A percentile compares a stretch with the other conserved stretches of the same genome.
Conservation (phyloP, 2,888 invertebrate species). For the Meghimatium bilineatum region DNA sequence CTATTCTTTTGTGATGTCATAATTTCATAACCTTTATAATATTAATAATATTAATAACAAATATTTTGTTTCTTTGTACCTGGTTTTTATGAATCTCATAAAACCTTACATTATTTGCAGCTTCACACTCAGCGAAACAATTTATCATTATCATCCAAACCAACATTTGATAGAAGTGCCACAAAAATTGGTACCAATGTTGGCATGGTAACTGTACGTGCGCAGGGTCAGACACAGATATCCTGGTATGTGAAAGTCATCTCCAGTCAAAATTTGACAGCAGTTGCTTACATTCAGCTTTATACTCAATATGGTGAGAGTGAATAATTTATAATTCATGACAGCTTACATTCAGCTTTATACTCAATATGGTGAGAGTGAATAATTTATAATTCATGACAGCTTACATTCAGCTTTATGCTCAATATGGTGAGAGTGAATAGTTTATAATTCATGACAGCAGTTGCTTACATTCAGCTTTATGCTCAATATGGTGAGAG, state of each 20-base stretch:
- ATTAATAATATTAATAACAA: too few relatives aligned
- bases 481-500: background rate
- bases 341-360: slow-evolving; percentile 25
- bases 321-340: background rate
- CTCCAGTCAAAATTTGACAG: slow-evolving; percentile 24
- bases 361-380: background rate
- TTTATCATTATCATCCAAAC: slow-evolving; percentile 26
- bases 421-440: background rate
- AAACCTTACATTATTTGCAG: slow-evolving; percentile 7
- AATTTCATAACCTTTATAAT: too few relatives aligned
- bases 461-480: slow-evolving; percentile 25
- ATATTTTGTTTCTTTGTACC: too few relatives aligned
- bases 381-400: too few relatives aligned
- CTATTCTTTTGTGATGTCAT: too few relatives aligned
- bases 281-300: slow-evolving; percentile 35
- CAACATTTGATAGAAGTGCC: background rate
- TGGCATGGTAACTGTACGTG: slow-evolving; percentile 35
- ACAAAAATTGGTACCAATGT: slow-evolving; percentile 40
- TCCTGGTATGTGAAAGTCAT: slow-evolving; percentile 25
- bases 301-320: slow-evolving; percentile 40
- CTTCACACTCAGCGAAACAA: slow-evolving; percentile 34
- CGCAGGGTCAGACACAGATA: background rate
- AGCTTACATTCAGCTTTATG: slow-evolving; percentile 20
- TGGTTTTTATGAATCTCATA: too few relatives aligned
- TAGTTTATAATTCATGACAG: background rate